Evolutionary conservation across 1,140 invertebrate species (phyloP), one percentile per base, ranked within the genome.

Genomic region (Potamilus streckersoni): DNA sequence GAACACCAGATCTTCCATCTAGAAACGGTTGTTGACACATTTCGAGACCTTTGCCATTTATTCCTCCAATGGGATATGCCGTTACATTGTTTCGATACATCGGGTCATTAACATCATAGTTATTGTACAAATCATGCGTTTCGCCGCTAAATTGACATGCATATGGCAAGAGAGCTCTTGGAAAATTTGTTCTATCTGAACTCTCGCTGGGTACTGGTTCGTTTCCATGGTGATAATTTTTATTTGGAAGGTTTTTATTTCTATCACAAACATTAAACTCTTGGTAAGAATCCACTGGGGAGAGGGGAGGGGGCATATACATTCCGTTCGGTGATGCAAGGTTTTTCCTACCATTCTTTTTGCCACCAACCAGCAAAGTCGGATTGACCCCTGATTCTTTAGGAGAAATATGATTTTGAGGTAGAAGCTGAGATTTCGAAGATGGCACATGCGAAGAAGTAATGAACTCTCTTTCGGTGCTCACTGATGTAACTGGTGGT

Each of bases 1-100:
- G 64, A 67, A 72, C 73, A 69, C 70, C 72, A 77, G 75, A 56
- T 72, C 58, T n/a, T n/a, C 65, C 65, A 57, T 69, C 70, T 13
- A 49, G 69, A 17, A 59, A 11, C 58, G 64, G 65, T 27, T 66
- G 58, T 55, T 70, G 75, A 71, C 72, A 73, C 58, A 56, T 67
- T 31, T 57, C 64, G 63, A 59, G 23, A 66, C 69, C 38, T 38
- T 72, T 72, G 70, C 62, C 57, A 63, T 49, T 64, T 64, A 49
- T 49, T 49, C 38, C 38, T 49, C 38, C 38, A 11, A 49, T 49
- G 38, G 38, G 38, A 49, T 49, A 49, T 49, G 38, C 4, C 38
- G 11, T 49, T 6, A 49, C 38, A 49, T 49, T 49, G 38, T 49
- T 49, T 49, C 38, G 38, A 49, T 49, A 49, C 38, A 49, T 8